Base-by-base conservation (phyloP, 2,113 vertebrate genomes). In the Rhinoderma darwinii region DNA sequence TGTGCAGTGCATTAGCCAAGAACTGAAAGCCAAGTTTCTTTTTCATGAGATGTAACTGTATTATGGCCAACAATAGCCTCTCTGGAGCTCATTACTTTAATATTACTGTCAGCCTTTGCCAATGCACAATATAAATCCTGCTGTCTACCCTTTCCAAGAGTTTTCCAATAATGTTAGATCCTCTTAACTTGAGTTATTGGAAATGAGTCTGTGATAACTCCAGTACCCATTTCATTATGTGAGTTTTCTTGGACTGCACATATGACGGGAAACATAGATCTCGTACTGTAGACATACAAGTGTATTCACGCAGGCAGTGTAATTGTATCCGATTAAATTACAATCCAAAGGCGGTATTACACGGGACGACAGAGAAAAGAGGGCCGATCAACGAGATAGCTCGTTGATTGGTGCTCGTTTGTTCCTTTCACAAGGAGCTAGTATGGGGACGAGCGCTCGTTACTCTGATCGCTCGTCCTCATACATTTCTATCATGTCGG, bases 21-120 rank as follows among this genome's bases (percentile, higher is more conserved):
- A 54, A 80, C 17, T 43, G 47, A 43, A 70, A 51, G 84, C 63
- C 76, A 80, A 80, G 47, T 43, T 86, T 43, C 39, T 86, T 86
- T 78, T 77, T 84, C 37, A 56, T 41, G 74, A 68, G 50, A 43
- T 80, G 61, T 79, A 80, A 86, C 63, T 72, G 76, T 32, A 79
- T 86, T 80, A 86, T 86, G 50, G 75, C 84, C 61, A 80, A 86
- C 61, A 86, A 72, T 80, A 86, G 80, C 77, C 84, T 86, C 84
- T 80, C 76, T 86, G 84, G 84, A 86, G 84, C 84, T 80, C 84
- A 86, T 86, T 86, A 86, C 59, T 86, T 86, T 86, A 86, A 80
- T 86, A 86, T 86, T 86, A 86, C 63, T 86, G 84, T 79, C 43
- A 86, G 76, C 47, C 20, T 70, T 50, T 86, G 84, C 84, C 84